Conservation (phyloP, 2,797 vertebrate genomes). For the Myiotriccus ornatus region DNA sequence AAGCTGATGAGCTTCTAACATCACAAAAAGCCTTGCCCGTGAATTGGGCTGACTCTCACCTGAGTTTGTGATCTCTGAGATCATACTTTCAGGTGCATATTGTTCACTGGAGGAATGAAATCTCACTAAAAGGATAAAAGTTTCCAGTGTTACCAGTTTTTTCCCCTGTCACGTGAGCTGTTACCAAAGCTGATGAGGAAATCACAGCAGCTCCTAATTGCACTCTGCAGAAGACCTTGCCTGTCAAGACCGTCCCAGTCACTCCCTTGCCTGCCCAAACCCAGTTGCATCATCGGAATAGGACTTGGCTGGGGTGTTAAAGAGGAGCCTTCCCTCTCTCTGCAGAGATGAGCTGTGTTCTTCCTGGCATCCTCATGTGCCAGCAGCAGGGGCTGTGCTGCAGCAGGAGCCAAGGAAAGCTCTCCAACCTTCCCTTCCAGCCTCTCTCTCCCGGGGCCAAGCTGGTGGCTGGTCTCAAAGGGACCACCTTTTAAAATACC, state of each 20-base stretch:
- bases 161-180: rapidly evolving
- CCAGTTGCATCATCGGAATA: not conserved
- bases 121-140: conserved; percentile 7
- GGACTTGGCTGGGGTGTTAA: not conserved
- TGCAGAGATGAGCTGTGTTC: not conserved
- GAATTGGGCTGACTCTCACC: not conserved
- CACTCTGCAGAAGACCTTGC: not conserved
- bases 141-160: not conserved
- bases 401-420: not conserved
- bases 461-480: not conserved
- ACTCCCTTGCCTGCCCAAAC: conserved; percentile 7
- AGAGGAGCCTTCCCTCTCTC: not conserved
- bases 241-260: not conserved
- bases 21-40: not conserved
- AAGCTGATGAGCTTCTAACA: not conserved
- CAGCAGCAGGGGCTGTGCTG: not conserved
- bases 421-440: not conserved
- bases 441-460: not conserved
- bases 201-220: not conserved
- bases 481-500: not conserved
- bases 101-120: not conserved
- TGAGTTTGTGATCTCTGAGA: not conserved
- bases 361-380: not conserved
- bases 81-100: not conserved
- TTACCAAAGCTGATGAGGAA: conserved; percentile 2